Conservation (phyloP, 2,113 vertebrate species). For the Caracal caracal region DNA sequence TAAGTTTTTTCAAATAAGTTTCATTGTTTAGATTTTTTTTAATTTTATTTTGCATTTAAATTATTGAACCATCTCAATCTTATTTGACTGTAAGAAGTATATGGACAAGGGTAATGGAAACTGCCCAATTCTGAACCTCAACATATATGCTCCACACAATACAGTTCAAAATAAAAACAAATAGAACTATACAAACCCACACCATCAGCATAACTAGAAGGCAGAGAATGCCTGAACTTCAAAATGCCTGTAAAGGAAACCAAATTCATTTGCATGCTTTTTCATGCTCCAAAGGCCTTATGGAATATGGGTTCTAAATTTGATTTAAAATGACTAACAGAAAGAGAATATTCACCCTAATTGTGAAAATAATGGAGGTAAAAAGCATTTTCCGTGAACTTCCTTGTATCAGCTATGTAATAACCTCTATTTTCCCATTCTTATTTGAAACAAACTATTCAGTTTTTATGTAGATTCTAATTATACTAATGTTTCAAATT, state of each 20-base stretch:
- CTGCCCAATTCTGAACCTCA: not conserved
- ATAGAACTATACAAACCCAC: not conserved
- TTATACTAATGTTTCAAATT: not conserved
- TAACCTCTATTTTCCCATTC: not conserved
- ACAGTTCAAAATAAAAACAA: not conserved
- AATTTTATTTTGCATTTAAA: slow-evolving; percentile 7
- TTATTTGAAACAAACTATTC: not conserved
- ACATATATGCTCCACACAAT: not conserved
- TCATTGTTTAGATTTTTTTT: not conserved
- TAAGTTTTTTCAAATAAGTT: not conserved
- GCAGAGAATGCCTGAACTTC: not conserved
- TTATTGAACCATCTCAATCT: not conserved
- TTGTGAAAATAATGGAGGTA: not conserved
- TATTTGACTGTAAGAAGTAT: not conserved
- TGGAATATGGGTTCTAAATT: not conserved
- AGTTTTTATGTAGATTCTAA: not conserved
- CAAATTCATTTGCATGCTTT: not conserved
- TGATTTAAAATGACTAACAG: not conserved
- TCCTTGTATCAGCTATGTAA: not conserved
- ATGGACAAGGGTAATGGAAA: not conserved
- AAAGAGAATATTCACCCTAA: not conserved
- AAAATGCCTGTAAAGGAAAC: not conserved
- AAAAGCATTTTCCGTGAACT: not conserved
- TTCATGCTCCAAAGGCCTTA: not conserved
- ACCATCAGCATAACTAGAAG: not conserved